Conservation (phyloP, 2,113 vertebrate species). For the Axis porcinus region DNA sequence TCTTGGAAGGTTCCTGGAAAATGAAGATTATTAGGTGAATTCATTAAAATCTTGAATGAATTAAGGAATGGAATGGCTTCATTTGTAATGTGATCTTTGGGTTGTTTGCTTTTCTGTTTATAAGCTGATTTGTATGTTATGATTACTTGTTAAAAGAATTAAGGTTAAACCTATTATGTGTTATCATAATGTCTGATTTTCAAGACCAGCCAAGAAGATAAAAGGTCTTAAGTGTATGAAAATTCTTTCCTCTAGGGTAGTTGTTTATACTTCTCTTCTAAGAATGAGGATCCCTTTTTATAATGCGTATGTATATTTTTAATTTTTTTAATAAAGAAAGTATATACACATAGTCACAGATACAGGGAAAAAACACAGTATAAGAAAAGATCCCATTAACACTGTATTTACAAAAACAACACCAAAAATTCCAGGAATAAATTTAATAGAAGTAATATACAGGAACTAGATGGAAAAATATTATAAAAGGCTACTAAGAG, state of each 20-base stretch:
- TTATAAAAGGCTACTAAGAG: neutral
- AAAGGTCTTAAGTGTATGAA: neutral
- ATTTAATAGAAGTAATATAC: neutral
- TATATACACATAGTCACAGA: neutral
- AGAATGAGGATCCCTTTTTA: neutral
- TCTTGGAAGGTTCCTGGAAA: neutral
- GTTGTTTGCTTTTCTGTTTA: neutral
- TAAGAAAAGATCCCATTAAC: neutral
- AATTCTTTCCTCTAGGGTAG: neutral
- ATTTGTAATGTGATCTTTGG: neutral
- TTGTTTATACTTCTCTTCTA: neutral
- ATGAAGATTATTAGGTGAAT: neutral
- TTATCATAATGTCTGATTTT: neutral
- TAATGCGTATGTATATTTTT: neutral
- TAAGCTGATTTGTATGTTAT: neutral
- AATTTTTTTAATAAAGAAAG: neutral
- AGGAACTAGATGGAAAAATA: neutral
- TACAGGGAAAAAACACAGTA: neutral
- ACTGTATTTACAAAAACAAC: neutral
- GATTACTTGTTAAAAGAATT: neutral
- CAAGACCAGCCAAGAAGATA: neutral
- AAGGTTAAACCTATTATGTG: neutral
- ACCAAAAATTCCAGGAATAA: neutral
- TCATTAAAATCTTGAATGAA: slow-evolving; percentile 3
- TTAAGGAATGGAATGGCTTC: neutral